Evolutionary conservation across 2,888 invertebrate genomes (phyloP).

Genomic region (Eristalis intricaria): DNA sequence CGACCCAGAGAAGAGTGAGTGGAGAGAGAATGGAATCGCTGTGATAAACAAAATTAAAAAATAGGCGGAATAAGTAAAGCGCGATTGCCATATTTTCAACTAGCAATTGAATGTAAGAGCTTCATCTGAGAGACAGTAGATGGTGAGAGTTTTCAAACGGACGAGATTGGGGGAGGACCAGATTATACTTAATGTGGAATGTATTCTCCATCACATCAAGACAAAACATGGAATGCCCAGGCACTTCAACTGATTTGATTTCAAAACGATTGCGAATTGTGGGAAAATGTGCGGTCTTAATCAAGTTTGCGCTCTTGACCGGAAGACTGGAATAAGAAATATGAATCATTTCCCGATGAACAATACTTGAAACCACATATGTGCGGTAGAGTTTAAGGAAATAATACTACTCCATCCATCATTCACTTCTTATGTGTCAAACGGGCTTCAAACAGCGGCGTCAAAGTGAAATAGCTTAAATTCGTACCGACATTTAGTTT

Average conservation of each 20-base stretch:
- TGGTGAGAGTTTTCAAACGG: background rate
- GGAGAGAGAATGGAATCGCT: background rate
- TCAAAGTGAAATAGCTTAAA: too few species aligned
- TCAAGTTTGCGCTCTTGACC: background rate
- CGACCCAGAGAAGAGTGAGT: background rate
- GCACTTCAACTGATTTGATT: too few species aligned
- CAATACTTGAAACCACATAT: background rate
- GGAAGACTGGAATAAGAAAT: background rate
- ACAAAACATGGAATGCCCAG: too few species aligned
- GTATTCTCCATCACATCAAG: background rate
- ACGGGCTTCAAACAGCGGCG: background rate
- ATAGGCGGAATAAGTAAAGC: slow-evolving; percentile 1
- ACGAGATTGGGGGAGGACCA: background rate
- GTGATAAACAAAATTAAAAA: slow-evolving; percentile 4
- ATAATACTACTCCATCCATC: background rate
- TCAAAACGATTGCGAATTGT: too few species aligned
- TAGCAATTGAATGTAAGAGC: slow-evolving; percentile 1
- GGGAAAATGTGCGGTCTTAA: background rate
- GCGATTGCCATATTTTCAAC: slow-evolving; percentile 4
- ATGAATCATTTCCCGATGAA: background rate
- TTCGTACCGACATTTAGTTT: too few species aligned
- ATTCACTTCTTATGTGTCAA: background rate
- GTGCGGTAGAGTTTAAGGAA: background rate
- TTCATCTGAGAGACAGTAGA: background rate
- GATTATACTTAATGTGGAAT: background rate